Evolutionary conservation across 2,888 invertebrate species (phyloP).

Genomic region (Eupithecia inturbata): DNA sequence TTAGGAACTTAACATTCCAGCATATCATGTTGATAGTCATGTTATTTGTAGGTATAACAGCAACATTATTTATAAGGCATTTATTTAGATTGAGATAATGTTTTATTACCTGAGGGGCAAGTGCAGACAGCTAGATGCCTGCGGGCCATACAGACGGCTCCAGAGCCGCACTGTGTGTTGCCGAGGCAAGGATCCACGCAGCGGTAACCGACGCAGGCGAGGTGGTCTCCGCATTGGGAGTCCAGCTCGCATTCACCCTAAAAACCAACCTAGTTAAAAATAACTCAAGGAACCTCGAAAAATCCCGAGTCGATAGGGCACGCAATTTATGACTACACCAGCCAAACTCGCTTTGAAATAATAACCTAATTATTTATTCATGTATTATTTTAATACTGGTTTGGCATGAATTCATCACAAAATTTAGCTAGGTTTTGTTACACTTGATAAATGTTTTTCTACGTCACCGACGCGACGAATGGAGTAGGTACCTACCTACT

Average conservation of each 20-base stretch:
- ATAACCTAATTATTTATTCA: background rate
- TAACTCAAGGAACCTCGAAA: background rate
- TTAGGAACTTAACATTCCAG: too few species aligned
- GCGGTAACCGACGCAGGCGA: slow-evolving; percentile 90
- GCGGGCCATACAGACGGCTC: slow-evolving; percentile 89
- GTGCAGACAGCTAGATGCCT: slow-evolving; percentile 93
- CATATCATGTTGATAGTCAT: too few species aligned
- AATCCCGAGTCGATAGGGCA: background rate
- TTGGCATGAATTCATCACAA: background rate
- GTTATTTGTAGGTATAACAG: too few species aligned
- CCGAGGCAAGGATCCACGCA: slow-evolving; percentile 90
- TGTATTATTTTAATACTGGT: background rate
- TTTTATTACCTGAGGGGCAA: slow-evolving; percentile 86
- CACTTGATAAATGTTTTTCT: background rate
- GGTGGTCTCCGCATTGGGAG: slow-evolving; percentile 89
- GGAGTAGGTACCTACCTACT: background rate
- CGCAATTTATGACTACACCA: background rate
- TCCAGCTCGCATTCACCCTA: slow-evolving; percentile 92
- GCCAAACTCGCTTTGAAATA: too few species aligned
- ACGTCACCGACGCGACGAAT: background rate
- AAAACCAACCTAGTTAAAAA: slow-evolving; percentile 4
- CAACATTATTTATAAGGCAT: too few species aligned
- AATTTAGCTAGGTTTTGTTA: background rate
- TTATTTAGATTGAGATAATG: background rate
- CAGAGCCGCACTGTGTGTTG: slow-evolving; percentile 88